Evolutionary conservation across 2,888 invertebrate genomes (phyloP).

Genomic region (Hemaris fuciformis): DNA sequence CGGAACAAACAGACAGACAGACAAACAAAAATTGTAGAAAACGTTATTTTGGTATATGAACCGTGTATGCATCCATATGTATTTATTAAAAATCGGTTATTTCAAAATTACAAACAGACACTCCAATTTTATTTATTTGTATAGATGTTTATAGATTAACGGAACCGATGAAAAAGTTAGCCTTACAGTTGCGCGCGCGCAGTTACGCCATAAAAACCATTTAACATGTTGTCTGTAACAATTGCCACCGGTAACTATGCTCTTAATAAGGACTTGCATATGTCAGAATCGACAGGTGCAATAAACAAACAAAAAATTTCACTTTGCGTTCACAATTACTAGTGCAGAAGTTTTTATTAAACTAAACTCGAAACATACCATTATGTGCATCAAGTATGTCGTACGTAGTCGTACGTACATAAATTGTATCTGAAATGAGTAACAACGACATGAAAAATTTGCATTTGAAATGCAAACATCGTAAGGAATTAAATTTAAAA

Average conservation of each 20-base stretch:
- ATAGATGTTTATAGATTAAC: too few species aligned
- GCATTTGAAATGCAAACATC: constrained; percentile 24
- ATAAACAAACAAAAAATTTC: background rate
- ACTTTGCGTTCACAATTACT: background rate
- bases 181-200: background rate
- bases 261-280: constrained; percentile 5
- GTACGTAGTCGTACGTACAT: background rate
- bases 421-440: background rate
- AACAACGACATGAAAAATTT: constrained; percentile 3
- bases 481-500: constrained; percentile 50
- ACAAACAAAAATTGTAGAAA: too few species aligned
- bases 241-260: background rate
- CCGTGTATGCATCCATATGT: too few species aligned
- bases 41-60: too few species aligned
- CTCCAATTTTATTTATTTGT: too few species aligned
- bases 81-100: too few species aligned
- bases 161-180: background rate
- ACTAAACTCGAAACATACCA: background rate
- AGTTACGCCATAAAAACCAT: background rate
- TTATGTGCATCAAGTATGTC: background rate
- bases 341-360: background rate
- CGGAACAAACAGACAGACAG: too few species aligned
- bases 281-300: constrained; percentile 3
- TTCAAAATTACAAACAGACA: too few species aligned
- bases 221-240: background rate